A percentile compares a stretch with the other conserved stretches of the same genome.
Evolutionary conservation across 2,888 invertebrate species (phyloP).

Genomic region (Lepidochrysops patricia): DNA sequence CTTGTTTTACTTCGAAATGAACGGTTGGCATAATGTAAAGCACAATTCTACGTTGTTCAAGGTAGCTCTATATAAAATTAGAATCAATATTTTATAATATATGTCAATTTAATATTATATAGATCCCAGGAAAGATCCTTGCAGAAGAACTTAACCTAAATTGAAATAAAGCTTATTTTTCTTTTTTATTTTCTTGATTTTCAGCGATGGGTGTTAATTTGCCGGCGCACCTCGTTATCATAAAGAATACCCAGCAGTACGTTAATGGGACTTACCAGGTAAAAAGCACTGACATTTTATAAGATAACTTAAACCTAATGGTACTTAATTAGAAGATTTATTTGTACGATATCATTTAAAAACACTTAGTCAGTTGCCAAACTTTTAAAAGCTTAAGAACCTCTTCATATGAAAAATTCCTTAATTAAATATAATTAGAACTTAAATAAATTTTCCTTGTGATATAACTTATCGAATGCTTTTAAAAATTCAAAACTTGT

Average conservation of each 20-base stretch:
- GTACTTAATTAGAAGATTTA: background rate
- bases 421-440: background rate
- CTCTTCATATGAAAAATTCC: background rate
- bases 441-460: background rate
- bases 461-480: background rate
- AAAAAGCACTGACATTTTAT: conserved; percentile 16
- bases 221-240: conserved; percentile 86
- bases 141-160: too few species aligned
- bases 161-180: too few species aligned
- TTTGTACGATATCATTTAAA: background rate
- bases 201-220: conserved; percentile 88
- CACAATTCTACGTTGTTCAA: too few species aligned
- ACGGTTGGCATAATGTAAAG: too few species aligned
- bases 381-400: background rate
- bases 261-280: conserved; percentile 73
- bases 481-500: too few species aligned
- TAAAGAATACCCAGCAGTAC: conserved; percentile 86
- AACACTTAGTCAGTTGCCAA: background rate
- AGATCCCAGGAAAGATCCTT: too few species aligned
- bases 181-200: too few species aligned
- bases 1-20: too few species aligned
- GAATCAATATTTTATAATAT: background rate
- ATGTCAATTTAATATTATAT: too few species aligned
- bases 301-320: background rate
- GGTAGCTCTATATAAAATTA: too few species aligned